A percentile compares a stretch with the other conserved stretches of the same genome.
Evolutionary conservation across 2,113 vertebrate genomes (phyloP).

Genomic region (Macrotus californicus): DNA sequence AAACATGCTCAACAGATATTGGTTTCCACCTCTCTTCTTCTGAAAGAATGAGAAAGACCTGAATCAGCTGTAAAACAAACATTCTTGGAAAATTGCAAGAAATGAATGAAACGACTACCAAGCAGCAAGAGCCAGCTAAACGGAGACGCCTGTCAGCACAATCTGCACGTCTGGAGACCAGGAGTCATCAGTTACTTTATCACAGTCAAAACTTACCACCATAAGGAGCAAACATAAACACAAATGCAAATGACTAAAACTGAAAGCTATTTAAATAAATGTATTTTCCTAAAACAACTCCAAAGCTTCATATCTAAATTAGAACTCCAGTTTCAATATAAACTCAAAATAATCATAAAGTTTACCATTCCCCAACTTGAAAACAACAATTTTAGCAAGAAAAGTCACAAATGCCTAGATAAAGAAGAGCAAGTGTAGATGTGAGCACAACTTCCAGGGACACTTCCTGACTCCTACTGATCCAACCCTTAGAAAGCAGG

Average conservation of each 20-base stretch:
- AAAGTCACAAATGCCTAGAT: background rate
- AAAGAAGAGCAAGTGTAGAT: background rate
- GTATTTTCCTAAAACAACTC: constrained; percentile 26
- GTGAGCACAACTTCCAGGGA: background rate
- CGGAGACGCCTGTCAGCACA: background rate
- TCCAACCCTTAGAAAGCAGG: background rate
- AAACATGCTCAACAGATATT: background rate
- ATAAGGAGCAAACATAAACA: background rate
- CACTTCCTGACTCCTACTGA: background rate
- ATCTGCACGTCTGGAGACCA: background rate
- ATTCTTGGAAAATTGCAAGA: background rate
- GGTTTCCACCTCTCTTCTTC: background rate
- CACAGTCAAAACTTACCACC: background rate
- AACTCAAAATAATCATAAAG: background rate
- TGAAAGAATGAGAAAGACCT: constrained; percentile 12
- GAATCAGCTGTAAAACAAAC: background rate
- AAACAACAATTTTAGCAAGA: background rate
- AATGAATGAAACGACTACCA: background rate
- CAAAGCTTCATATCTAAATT: constrained; percentile 14
- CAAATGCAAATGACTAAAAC: background rate
- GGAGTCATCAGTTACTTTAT: background rate
- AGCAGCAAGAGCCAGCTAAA: background rate
- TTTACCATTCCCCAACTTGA: background rate
- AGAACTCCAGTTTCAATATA: background rate
- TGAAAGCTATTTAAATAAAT: background rate